Conservation (phyloP, 2,113 vertebrate genomes). For the Leucoraja erinaceus region DNA sequence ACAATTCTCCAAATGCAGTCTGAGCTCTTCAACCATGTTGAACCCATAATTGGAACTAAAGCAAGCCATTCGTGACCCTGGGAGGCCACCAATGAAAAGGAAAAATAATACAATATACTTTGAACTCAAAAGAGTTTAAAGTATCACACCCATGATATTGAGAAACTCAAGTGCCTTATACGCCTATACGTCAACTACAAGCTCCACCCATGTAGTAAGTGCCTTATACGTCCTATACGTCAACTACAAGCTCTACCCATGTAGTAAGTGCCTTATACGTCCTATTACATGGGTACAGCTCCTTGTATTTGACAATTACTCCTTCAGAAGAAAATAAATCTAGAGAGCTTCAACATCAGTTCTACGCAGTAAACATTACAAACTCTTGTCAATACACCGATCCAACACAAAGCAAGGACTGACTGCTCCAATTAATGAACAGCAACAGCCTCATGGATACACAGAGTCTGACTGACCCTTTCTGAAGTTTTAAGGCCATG, state of each 20-base stretch:
- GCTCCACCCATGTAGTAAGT: too few relatives aligned
- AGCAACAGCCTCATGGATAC: constrained; percentile 42
- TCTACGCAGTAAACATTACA: background rate
- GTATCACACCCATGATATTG: too few relatives aligned
- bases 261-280: too few relatives aligned
- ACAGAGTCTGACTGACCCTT: constrained; percentile 1
- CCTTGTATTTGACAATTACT: background rate
- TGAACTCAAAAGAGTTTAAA: too few relatives aligned
- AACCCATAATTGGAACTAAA: too few relatives aligned
- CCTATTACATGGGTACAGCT: background rate
- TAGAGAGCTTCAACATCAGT: background rate
- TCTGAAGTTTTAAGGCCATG: background rate
- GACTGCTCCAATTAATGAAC: constrained; percentile 43
- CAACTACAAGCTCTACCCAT: too few relatives aligned
- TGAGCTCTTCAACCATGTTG: too few relatives aligned
- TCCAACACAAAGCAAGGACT: constrained; percentile 42
- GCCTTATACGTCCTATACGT: too few relatives aligned
- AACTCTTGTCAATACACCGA: constrained; percentile 39
- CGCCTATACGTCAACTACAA: background rate
- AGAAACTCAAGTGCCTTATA: too few relatives aligned
- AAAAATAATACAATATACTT: background rate
- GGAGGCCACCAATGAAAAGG: too few relatives aligned
- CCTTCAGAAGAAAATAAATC: background rate
- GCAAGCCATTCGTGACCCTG: too few relatives aligned
- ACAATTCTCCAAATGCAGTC: too few relatives aligned